Percentiles rank a stretch among this genome's conserved stretches.
Evolutionary conservation across 2,888 invertebrate genomes (phyloP).

Genomic region (Sclerodermus sp.): DNA sequence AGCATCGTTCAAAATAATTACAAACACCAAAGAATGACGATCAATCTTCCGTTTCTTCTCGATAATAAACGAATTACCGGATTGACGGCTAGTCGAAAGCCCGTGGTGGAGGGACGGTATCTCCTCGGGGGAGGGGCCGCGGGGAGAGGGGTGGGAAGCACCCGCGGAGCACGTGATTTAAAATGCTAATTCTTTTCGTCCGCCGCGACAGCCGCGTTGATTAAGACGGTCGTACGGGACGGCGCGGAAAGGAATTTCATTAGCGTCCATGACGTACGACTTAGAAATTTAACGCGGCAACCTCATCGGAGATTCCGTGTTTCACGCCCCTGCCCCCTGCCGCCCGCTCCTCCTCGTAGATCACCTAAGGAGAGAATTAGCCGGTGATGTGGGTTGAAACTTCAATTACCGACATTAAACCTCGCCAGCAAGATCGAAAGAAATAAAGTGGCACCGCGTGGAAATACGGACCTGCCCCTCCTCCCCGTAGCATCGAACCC

Average conservation of each 20-base stretch:
- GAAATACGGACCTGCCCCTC: no score
- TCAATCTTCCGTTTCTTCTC: slow-evolving; percentile 39
- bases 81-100: slow-evolving; percentile 6
- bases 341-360: no score
- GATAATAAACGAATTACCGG: slow-evolving; percentile 45
- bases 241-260: slow-evolving; percentile 42
- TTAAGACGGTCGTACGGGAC: slow-evolving; percentile 38
- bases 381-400: no score
- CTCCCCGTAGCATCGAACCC: no score
- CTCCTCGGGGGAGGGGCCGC: slow-evolving; percentile 3
- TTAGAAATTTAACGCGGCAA: slow-evolving; percentile 24
- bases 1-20: slow-evolving; percentile 46
- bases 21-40: slow-evolving; percentile 42
- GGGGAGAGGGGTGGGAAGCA: slow-evolving; percentile 20
- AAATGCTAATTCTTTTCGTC: slow-evolving; percentile 47
- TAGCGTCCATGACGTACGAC: slow-evolving; percentile 36
- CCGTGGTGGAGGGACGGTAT: neutral
- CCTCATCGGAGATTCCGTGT: no score
- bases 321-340: no score
- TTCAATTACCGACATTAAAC: no score
- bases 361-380: no score
- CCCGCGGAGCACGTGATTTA: slow-evolving; percentile 46
- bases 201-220: slow-evolving; percentile 40
- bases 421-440: no score
- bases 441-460: no score